Evolutionary conservation across 2,797 vertebrate species (phyloP).

Genomic region (Steatocranus sp.): DNA sequence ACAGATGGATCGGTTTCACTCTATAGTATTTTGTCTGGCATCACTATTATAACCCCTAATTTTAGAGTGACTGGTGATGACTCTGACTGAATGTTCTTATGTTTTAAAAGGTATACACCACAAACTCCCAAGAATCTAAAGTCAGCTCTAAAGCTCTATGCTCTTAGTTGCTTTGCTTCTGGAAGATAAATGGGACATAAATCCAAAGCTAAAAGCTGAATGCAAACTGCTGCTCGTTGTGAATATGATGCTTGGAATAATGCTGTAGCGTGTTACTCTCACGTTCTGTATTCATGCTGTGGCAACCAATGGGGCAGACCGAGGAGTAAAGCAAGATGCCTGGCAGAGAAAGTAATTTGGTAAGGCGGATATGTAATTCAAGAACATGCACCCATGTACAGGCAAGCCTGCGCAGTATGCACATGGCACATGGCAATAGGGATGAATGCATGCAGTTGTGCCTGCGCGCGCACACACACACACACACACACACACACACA

Average conservation of each 20-base stretch:
- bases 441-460: constrained; percentile 56
- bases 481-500: constrained; percentile 12
- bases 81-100: background rate
- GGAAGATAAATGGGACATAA: background rate
- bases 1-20: background rate
- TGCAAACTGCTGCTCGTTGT: background rate
- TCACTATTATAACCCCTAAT: background rate
- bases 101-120: background rate
- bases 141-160: background rate
- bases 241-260: background rate
- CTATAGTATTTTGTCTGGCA: constrained; percentile 15
- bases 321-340: constrained; percentile 42
- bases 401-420: constrained; percentile 49
- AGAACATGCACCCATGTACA: constrained; percentile 43
- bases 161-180: background rate
- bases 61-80: background rate
- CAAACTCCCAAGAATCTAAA: background rate
- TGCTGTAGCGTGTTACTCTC: background rate
- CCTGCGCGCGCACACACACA: background rate
- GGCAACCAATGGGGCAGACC: constrained; percentile 13
- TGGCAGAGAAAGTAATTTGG: constrained; percentile 35
- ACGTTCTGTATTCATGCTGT: constrained; percentile 27
- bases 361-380: constrained; percentile 53
- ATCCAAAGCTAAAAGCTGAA: background rate
- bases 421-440: constrained; percentile 45